Conservation (phyloP, 2,113 vertebrate genomes). For the Nesoenas mayeri region DNA sequence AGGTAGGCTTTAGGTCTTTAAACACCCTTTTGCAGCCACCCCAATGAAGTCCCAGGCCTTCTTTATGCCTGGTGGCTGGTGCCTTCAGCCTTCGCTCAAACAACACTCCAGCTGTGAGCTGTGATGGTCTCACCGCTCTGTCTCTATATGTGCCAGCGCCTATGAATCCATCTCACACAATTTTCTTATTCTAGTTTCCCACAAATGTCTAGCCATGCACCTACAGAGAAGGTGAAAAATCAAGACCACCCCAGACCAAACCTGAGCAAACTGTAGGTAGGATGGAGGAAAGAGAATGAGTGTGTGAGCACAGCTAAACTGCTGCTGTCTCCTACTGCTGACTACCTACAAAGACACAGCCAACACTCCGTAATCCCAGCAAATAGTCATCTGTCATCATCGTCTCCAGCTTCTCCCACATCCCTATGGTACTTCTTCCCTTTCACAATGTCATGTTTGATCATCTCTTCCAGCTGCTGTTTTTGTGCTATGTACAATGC, state of each 20-base stretch:
- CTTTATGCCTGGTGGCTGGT: fast-evolving
- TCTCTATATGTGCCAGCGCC: neutral
- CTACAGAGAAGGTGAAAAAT: neutral
- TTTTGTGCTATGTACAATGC: neutral
- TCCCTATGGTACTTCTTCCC: fast-evolving
- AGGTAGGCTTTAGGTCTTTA: neutral
- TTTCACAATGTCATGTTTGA: neutral
- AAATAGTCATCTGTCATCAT: neutral
- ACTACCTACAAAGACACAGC: fast-evolving
- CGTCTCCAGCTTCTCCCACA: neutral
- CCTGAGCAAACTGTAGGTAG: neutral
- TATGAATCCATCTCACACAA: neutral
- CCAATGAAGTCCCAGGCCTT: neutral
- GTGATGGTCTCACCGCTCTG: fast-evolving
- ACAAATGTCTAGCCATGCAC: neutral
- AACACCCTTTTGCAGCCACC: neutral
- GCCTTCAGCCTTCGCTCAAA: neutral
- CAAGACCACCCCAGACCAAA: neutral
- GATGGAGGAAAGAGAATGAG: neutral
- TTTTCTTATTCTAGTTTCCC: neutral
- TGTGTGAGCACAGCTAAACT: fast-evolving
- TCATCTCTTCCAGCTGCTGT: neutral
- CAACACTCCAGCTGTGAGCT: neutral
- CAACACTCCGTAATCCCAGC: neutral
- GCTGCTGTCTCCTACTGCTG: neutral